phyloP scores from a whole-genome alignment of 1,140 invertebrate genomes.

The Spodoptera frugiperda region DNA sequence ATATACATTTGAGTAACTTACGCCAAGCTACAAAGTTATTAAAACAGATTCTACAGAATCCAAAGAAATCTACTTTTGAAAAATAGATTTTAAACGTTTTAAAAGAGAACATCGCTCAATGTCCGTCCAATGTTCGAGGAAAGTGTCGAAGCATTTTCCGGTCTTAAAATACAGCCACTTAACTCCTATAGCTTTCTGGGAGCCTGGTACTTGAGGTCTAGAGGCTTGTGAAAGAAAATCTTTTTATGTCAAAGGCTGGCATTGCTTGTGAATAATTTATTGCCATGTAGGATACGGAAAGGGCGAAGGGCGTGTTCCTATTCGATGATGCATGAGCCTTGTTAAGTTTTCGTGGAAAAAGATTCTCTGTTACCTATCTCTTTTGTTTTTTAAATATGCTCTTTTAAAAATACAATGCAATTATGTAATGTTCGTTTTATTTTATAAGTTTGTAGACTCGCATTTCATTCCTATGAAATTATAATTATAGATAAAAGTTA shows the following conservation, averaged over 20 bases:
- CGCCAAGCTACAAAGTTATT: too few species aligned
- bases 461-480: too few species aligned
- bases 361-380: too few species aligned
- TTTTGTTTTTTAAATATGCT: too few species aligned
- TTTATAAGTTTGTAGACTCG: too few species aligned
- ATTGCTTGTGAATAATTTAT: constrained; percentile 31
- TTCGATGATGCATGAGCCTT: constrained; percentile 7
- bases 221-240: constrained; percentile 24
- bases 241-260: constrained; percentile 34
- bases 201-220: constrained; percentile 23
- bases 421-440: too few species aligned
- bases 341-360: neutral
- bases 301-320: neutral
- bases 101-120: constrained; percentile 1
- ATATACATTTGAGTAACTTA: too few species aligned
- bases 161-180: constrained; percentile 26
- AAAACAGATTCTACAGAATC: neutral
- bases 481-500: too few species aligned
- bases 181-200: constrained; percentile 18
- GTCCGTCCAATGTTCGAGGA: neutral
- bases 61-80: neutral
- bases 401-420: too few species aligned
- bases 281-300: constrained; percentile 1
- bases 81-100: neutral
- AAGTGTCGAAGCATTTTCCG: constrained; percentile 11